These are phyloP conservation scores for Drosophila hamatofila DNA, from an alignment of 2,888 invertebrate species.

Conservation along the genomic window DNA sequence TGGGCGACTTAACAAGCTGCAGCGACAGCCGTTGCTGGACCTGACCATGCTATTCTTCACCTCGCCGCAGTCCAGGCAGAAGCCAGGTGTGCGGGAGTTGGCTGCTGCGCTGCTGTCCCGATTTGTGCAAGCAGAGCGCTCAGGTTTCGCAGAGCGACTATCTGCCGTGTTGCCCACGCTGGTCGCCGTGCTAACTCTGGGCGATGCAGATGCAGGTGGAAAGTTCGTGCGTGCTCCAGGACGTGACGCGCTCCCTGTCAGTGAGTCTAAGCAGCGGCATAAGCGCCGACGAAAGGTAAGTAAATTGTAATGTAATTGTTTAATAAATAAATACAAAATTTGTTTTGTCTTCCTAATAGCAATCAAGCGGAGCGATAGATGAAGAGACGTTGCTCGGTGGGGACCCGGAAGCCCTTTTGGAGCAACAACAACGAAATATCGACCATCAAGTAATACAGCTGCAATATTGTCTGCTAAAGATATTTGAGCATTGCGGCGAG, in stretches of 20 bases:
- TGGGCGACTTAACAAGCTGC: constrained; percentile 86
- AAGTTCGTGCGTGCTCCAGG: constrained; percentile 87
- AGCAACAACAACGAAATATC: constrained; percentile 88
- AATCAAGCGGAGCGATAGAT: not conserved
- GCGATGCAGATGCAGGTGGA: constrained; percentile 86
- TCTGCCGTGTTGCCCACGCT: constrained; percentile 87
- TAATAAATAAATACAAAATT: not conserved
- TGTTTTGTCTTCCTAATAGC: not conserved
- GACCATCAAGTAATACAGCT: constrained; percentile 92
- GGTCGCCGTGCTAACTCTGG: constrained; percentile 86
- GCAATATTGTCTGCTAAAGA: constrained; percentile 89
- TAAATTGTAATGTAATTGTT: not conserved
- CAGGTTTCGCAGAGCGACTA: constrained; percentile 89
- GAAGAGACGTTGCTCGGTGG: constrained; percentile 46
- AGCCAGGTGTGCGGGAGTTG: constrained; percentile 90
- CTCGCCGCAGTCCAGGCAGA: constrained; percentile 86
- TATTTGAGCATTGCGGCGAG: constrained; percentile 88
- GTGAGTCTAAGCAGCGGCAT: constrained; percentile 1
- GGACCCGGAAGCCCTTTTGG: constrained; percentile 81
- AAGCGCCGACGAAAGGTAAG: constrained; percentile 51
- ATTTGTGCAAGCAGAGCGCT: constrained; percentile 91
- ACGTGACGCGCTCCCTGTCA: constrained; percentile 40
- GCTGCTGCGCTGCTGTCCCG: constrained; percentile 92
- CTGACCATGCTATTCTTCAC: constrained; percentile 89
- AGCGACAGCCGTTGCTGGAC: constrained; percentile 90